Base-by-base conservation (phyloP, 2,888 invertebrate species). In the Mimas tiliae region DNA sequence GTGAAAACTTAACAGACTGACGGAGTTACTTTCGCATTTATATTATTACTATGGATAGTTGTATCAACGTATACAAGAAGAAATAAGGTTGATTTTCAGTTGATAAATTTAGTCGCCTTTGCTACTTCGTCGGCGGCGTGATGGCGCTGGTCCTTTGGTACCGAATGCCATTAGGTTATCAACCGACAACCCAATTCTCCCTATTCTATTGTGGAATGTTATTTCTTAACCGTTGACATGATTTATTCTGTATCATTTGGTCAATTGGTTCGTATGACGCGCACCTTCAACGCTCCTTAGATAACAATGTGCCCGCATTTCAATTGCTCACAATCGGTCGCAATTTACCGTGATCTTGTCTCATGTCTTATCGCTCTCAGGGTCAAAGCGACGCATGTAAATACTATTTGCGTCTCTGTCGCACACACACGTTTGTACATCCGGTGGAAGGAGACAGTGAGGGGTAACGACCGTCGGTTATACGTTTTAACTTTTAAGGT, bases 321-420 rank as follows among this genome's bases (percentile, higher is more conserved):
- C 42, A 62, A 86, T 86, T 85, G 82, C 71, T 75, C 73, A 72
- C 81, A 83, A 84, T 82, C 81, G 74, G 69, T 66, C 74, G 72
- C 74, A 79, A 80, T 79, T 83, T 74, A 68, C 81, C 78, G 75
- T 78, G 82, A 83, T 87, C 81, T 84, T 82, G 65, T 58, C 48
- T 34, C 55, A n/a, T 33, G 34, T 19, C 55, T 65, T 65, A 84
- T 76, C 78, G 77, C 72, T 73, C 64, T 69, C 74, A 80, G 78
- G 83, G 82, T 83, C 85, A 79, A 71, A 77, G 72, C 79, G 77
- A 74, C 74, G 72, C 55, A 65, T 38, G 65, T 55, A n/a, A 58
- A 58, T 63, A 48, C 6, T 58, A 58, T 27, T 16, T 62, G 9
- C 62, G 69, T 75, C 75, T 79, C 76, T 68, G 67, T 80, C 73